These are phyloP conservation scores for Eurytoma adleriae DNA, from an alignment of 2,888 invertebrate species.

Conservation along the genomic window DNA sequence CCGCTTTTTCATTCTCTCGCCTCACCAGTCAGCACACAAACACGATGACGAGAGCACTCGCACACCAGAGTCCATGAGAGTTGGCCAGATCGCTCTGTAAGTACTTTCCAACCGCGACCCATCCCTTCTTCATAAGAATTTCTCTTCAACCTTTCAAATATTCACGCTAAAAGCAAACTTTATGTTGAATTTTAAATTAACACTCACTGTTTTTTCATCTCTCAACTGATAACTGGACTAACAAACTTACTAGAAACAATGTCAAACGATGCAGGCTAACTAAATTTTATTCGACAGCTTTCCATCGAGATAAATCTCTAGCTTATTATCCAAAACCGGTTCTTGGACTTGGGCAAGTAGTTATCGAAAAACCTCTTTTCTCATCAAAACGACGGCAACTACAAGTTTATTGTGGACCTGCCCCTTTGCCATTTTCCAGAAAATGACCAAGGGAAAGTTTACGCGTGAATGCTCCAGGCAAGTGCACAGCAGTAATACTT, in stretches of 20 bases:
- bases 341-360: not conserved
- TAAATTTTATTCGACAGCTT: constrained; percentile 10
- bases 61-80: constrained; percentile 14
- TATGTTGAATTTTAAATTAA: no score
- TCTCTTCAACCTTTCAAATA: no score
- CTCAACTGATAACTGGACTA: no score
- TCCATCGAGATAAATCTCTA: constrained; percentile 28
- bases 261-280: no score
- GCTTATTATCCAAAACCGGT: constrained; percentile 31
- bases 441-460: constrained; percentile 53
- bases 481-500: constrained; percentile 39
- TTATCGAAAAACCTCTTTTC: not conserved
- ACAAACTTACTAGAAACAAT: no score
- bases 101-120: not conserved
- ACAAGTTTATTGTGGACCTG: not conserved
- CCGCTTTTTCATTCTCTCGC: constrained; percentile 1
- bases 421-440: constrained; percentile 31
- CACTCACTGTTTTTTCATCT: no score
- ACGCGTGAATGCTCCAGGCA: constrained; percentile 44
- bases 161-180: no score
- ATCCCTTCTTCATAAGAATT: no score
- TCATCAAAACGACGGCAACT: constrained; percentile 18
- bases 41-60: constrained; percentile 15
- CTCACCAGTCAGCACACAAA: not conserved
- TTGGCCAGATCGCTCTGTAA: not conserved